Evolutionary conservation across 2,113 vertebrate genomes (phyloP).

Genomic region (Barnardius zonarius): DNA sequence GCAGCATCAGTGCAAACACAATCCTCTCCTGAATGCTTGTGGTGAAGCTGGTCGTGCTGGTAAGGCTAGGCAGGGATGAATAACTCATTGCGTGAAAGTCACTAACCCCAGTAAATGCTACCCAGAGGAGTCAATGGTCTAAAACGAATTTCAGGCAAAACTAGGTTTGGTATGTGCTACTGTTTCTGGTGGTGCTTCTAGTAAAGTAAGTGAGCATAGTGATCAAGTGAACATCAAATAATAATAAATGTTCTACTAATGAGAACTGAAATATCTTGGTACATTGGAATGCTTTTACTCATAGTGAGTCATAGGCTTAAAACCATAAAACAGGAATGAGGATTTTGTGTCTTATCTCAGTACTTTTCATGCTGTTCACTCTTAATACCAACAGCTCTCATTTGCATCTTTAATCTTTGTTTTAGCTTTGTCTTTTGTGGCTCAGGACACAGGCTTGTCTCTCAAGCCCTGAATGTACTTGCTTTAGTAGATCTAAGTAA

Average conservation of each 20-base stretch:
- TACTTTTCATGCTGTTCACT: not conserved
- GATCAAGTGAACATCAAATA: not conserved
- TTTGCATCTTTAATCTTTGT: not conserved
- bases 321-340: not conserved
- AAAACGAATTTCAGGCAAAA: not conserved
- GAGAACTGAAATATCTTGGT: not conserved
- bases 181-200: not conserved
- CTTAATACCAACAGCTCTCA: not conserved
- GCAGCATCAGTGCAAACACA: not conserved
- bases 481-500: not conserved
- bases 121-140: not conserved
- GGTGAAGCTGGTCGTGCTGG: not conserved
- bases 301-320: not conserved
- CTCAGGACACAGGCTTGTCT: not conserved
- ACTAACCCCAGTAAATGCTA: not conserved
- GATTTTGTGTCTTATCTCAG: not conserved
- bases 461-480: not conserved
- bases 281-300: not conserved
- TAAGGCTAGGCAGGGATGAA: not conserved
- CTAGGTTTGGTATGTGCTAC: not conserved
- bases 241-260: not conserved
- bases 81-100: not conserved
- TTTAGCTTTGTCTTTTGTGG: not conserved
- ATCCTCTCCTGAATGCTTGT: not conserved
- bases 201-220: not conserved